phyloP scores from a whole-genome alignment of 2,888 invertebrate species.

The Stenoptilia bipunctidactyla region DNA sequence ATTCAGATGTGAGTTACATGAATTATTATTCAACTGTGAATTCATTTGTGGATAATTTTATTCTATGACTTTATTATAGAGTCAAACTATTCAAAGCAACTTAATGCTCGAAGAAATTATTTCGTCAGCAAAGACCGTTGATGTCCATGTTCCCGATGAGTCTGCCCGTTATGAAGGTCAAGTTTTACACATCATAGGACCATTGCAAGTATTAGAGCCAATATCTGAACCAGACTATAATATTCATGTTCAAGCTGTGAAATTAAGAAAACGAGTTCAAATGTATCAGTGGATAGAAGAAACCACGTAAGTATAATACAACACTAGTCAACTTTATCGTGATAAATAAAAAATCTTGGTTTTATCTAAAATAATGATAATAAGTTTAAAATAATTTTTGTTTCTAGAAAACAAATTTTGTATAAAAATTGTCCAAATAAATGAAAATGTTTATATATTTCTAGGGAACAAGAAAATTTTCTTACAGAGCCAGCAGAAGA shows the following conservation, averaged over 20 bases:
- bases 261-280: constrained; percentile 86
- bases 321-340: too few species aligned
- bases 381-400: neutral
- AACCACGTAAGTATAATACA: constrained; percentile 55
- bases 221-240: constrained; percentile 89
- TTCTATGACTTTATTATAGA: constrained; percentile 52
- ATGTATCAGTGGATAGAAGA: constrained; percentile 97
- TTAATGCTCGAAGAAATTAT: constrained; percentile 84
- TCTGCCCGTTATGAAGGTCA: constrained; percentile 78
- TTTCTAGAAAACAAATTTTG: neutral
- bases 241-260: constrained; percentile 86
- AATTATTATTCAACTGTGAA: neutral
- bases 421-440: constrained; percentile 3
- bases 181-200: constrained; percentile 83
- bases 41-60: neutral
- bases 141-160: constrained; percentile 79
- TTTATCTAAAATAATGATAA: too few species aligned
- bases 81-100: constrained; percentile 83
- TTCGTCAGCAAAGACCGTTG: constrained; percentile 58
- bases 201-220: constrained; percentile 81
- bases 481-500: constrained; percentile 65
- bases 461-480: constrained; percentile 49
- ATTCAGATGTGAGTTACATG: too few species aligned
- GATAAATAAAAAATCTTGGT: too few species aligned
- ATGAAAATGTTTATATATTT: constrained; percentile 10